Base-by-base conservation (phyloP, 2,113 vertebrate species). In the Pseudonaja textilis region DNA sequence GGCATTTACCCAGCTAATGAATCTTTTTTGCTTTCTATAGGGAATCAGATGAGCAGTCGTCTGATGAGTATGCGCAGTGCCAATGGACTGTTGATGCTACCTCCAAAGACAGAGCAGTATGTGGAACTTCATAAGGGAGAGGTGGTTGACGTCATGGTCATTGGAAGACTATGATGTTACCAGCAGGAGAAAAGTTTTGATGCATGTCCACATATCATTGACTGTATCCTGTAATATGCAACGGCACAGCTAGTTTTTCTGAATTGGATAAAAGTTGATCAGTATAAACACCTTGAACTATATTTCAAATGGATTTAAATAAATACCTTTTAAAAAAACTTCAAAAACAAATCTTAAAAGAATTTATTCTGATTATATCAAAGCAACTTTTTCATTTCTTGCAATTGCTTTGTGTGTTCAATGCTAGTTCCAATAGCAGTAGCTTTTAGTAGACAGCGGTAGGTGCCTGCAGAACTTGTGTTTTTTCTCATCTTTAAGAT, bases 191-290 rank as follows among this genome's bases (percentile, higher is more conserved):
- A 98, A 97, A 96, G 98, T 98, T 98, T 98, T 98, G 98, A 99
- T 99, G 99, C 99, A 99, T 99, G 99, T 99, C 98, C 98, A 99
- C 99, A 99, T 99, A 99, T 99, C 99, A 99, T 99, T 99, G 99
- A 99, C 99, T 99, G 98, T 98, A 99, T 99, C 99, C 99, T 99
- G 99, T 99, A 99, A 99, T 99, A 99, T 99, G 99, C 99, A 99
- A 99, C 95, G 99, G 99, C 99, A 99, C 99, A 99, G 99, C 99
- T 99, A 99, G 99, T 99, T 99, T 99, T 99, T 99, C 97, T 98
- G 98, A 99, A 99, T 99, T 99, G 99, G 98, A 99, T 98, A 99
- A 99, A 97, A 98, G 98, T 99, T 99, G 98, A 98, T 98, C 97
- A 99, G 98, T 99, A 99, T 99, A 99, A 98, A 99, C 99, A 99